Evolutionary conservation across 2,113 vertebrate genomes (phyloP).

Genomic region (Sterrhoptilus dennistouni): DNA sequence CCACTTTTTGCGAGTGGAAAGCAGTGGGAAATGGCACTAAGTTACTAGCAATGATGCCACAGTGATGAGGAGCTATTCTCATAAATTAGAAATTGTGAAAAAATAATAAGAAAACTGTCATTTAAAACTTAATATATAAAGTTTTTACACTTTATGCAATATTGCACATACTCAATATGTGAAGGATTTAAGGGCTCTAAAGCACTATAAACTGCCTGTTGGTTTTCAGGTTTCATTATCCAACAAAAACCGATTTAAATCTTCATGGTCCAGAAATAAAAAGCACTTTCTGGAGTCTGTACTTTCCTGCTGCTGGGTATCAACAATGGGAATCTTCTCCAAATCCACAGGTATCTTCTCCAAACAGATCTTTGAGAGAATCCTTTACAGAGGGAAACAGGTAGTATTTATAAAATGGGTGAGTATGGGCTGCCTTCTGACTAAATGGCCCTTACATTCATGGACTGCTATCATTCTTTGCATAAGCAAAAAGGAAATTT

Average conservation of each 20-base stretch:
- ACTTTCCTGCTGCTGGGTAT: background rate
- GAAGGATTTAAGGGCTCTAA: background rate
- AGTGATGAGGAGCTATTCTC: background rate
- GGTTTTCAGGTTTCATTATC: background rate
- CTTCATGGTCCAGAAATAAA: background rate
- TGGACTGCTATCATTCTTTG: background rate
- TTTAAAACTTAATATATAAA: background rate
- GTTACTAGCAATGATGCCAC: background rate
- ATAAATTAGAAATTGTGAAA: background rate
- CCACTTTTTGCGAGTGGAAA: background rate
- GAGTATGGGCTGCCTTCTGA: background rate
- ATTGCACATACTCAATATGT: background rate
- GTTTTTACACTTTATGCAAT: background rate
- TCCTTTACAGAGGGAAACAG: background rate
- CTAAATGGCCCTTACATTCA: background rate
- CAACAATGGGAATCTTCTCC: background rate
- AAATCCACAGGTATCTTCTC: background rate
- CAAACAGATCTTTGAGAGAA: background rate
- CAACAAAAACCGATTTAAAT: background rate
- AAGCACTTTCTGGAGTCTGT: background rate
- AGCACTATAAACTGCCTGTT: background rate
- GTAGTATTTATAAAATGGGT: background rate
- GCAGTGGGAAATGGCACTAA: background rate
- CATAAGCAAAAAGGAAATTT: background rate
- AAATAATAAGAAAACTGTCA: background rate